Evolutionary conservation across 2,113 vertebrate genomes (phyloP), one percentile per base, ranked within the genome.

Genomic region (Trachemys scripta): DNA sequence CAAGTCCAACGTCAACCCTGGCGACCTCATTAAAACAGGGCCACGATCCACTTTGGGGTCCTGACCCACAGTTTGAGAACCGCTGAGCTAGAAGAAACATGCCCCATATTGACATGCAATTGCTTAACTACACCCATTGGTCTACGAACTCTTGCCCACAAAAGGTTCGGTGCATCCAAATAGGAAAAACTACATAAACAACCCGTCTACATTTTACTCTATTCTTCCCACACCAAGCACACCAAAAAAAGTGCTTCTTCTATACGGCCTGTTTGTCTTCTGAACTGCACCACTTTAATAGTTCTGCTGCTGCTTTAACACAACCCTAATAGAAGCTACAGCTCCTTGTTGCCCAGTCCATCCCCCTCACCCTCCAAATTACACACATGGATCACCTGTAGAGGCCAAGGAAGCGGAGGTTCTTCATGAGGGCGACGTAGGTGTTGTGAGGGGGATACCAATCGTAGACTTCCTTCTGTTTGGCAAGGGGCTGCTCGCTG

Each of bases 391-490:
- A 56, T 95, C 97, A 99, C 99, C 99, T 99, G 98, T 99, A 99
- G 56, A 99, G 99, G 12, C 99, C 99, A 72, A 99, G 96, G 96
- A 98, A 99, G 80, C 99, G 97, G 4, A 99, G 98, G 54, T 98
- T 99, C 95, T 98, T 98, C 97, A 99, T 99, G 95, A 99, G 98
- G 9, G 97, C 97, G 0, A 98, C 98, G 89, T 99, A 99, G 69
- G 98, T 97, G 89, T 99, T 99, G 98, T 99, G 99, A 69, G 99
- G 98, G 42, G 99, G 99, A 90, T 99, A 99, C 99, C 99, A 99
- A 95, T 98, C 98, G 1, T 98, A 99, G 54, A 99, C 99, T 69
- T 99, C 99, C 82, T 98, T 99, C 96, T 6, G 96, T 96, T 98
- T 98, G 93, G 99, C 99, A 91, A 98, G 38, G 4, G 99, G 99